Evolutionary conservation across 2,113 vertebrate genomes (phyloP), one percentile per base, ranked within the genome.

Genomic region (Anhinga anhinga): DNA sequence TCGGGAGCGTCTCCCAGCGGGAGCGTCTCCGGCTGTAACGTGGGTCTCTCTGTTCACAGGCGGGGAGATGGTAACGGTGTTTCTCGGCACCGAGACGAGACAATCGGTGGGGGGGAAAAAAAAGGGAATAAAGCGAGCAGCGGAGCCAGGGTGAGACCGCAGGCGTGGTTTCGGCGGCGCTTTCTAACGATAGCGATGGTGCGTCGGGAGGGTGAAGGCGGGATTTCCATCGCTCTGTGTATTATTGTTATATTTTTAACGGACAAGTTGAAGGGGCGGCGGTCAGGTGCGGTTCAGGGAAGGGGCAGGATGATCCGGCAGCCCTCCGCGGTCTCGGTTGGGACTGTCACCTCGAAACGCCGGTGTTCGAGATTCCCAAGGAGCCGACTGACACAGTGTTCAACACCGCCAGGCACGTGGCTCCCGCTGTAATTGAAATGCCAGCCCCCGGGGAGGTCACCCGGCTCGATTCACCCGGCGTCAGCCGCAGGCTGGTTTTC

Each of bases 41-140:
- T 22, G 52, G n/a, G 44, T 34, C 61, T 40, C 62, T 4, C 30
- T n/a, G n/a, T 29, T n/a, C 3, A 1, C 42, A 22, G 27, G 45
- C 5, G 2, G 19, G 62, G 61, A n/a, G 50, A 14, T 1, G 32
- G 32, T 13, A 19, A 30, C 15, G 5, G 27, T 16, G 45, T 13
- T 50, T 38, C 12, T 32, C 21, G 2, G 27, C n/a, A 4, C 44
- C 15, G 11, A 49, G 27, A 32, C 8, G 13, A 30, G 27, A 42
- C 17, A 20, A 19, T 2, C 9, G 10, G 16, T 21, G 12, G 15
- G 8, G 4, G 2, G n/a, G n/a, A n/a, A n/a, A n/a, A 15, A 21
- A 23, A 50, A 11, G 32, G 42, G 34, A 32, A 38, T 47, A 38
- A 38, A 32, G 27, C 0, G 4, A 47, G 42, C 34, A 8, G 21